Evolutionary conservation across 2,888 invertebrate genomes (phyloP).

Genomic region (Parnassius smintheus): DNA sequence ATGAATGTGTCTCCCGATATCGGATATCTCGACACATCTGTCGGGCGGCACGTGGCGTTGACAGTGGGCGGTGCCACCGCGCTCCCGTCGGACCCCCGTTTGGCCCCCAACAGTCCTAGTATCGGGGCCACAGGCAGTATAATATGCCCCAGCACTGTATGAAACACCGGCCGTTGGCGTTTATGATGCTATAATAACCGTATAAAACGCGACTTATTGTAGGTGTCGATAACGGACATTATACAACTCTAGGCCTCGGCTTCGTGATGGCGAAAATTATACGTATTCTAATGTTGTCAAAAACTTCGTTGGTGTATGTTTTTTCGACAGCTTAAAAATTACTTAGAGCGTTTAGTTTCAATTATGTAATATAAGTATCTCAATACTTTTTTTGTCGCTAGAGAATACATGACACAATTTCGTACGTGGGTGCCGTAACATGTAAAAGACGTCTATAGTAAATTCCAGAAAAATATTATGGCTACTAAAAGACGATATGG

Average conservation of each 20-base stretch:
- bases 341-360: not conserved
- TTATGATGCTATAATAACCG: conserved; percentile 80
- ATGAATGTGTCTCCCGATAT: conserved; percentile 80
- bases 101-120: conserved; percentile 40
- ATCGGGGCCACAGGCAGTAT: conserved; percentile 70
- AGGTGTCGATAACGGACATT: conserved; percentile 77
- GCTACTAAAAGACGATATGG: no score
- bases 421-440: no score
- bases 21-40: conserved; percentile 79
- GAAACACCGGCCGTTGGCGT: conserved; percentile 79
- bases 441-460: no score
- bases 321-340: conserved; percentile 5
- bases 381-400: no score
- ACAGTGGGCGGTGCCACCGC: conserved; percentile 59
- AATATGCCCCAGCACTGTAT: conserved; percentile 77
- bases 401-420: no score
- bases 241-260: conserved; percentile 67
- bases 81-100: conserved; percentile 29
- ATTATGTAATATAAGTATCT: not conserved
- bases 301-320: conserved; percentile 28
- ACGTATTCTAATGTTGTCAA: conserved; percentile 44
- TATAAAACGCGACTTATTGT: conserved; percentile 81
- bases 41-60: conserved; percentile 74
- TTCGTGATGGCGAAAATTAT: conserved; percentile 47
- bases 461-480: no score